phyloP scores from a whole-genome alignment of 2,797 vertebrate genomes.

The Trichosurus vulpecula region DNA sequence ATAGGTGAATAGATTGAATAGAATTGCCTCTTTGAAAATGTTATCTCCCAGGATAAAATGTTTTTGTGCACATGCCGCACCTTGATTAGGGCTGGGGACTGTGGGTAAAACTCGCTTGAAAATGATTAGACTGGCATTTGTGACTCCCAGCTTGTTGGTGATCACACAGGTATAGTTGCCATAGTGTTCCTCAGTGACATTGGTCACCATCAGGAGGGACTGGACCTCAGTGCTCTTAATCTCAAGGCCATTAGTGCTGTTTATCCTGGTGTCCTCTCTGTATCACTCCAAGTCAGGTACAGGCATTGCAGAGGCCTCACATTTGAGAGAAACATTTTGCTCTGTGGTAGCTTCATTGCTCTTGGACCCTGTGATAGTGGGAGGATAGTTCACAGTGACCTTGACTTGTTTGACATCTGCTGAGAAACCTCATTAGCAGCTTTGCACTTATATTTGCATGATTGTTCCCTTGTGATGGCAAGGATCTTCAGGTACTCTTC shows the following conservation, averaged over 20 bases:
- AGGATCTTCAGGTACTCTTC: conserved; percentile 97
- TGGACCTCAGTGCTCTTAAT: conserved; percentile 94
- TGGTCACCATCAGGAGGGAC: conserved; percentile 93
- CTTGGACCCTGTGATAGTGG: conserved; percentile 94
- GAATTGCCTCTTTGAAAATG: no score
- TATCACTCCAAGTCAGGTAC: conserved; percentile 97
- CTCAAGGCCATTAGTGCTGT: conserved; percentile 92
- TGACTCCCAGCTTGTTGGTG: conserved; percentile 96
- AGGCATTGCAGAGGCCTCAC: conserved; percentile 94
- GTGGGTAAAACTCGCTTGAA: conserved; percentile 75
- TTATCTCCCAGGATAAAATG: no score
- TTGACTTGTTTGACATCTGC: conserved; percentile 98
- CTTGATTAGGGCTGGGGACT: no score
- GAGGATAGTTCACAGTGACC: conserved; percentile 97
- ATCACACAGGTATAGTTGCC: conserved; percentile 99
- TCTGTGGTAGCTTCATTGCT: conserved; percentile 94
- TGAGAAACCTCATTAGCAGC: conserved; percentile 96
- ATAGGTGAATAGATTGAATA: no score
- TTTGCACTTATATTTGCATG: conserved; percentile 97
- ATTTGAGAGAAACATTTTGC: conserved; percentile 91
- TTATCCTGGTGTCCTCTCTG: conserved; percentile 97
- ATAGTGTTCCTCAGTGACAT: conserved; percentile 98
- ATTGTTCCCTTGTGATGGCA: conserved; percentile 95
- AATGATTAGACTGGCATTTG: conserved; percentile 98
- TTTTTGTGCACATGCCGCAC: no score